Base-by-base conservation (phyloP, 2,113 vertebrate species). In the Atrichornis clamosus region DNA sequence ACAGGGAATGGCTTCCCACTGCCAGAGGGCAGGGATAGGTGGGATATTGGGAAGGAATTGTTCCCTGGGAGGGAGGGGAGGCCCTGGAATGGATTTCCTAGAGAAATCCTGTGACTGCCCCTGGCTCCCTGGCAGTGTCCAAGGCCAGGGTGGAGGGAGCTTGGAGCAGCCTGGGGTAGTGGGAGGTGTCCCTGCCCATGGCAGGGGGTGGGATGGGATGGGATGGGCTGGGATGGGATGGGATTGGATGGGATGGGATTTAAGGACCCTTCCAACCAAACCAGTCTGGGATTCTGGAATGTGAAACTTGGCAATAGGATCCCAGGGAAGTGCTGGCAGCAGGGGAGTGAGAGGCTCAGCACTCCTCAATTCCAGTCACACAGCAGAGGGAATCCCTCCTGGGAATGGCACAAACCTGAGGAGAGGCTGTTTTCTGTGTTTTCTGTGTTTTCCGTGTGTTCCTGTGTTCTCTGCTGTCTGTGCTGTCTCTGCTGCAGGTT, bases 221-320 rank as follows among this genome's bases (percentile, higher is more conserved):
- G 19, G 22, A 0, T 49, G 44, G 21, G 37, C 13, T 15, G 74
- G 49, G 1, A 46, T 5, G 13, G 63, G 1, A n/a, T n/a, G 44
- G 21, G 37, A 13, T 15, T 58, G 49, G 1, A 46, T 5, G 13
- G 63, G 1, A 42, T 6, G 52, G 19, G 22, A 0, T 49, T 11
- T 58, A 0, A 0, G 20, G 1, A 24, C 33, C 32, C 20, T 80
- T 23, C 15, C 62, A 7, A 30, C 12, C 62, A 35, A 15, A 24
- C 10, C 44, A 19, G 2, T 2, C 37, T 35, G 46, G 30, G 9
- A 42, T 50, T 41, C 23, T 59, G 53, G 14, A 18, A 19, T 63
- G 28, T 12, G 12, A 9, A 23, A 21, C 11, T 5, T 3, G 46
- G 37, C 33, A 7, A 4, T 1, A 14, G 22, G 39, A 19, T 19